These are phyloP conservation scores for Drosophila sucinea DNA, from an alignment of 1,140 invertebrate genomes.

Conservation along the genomic window DNA sequence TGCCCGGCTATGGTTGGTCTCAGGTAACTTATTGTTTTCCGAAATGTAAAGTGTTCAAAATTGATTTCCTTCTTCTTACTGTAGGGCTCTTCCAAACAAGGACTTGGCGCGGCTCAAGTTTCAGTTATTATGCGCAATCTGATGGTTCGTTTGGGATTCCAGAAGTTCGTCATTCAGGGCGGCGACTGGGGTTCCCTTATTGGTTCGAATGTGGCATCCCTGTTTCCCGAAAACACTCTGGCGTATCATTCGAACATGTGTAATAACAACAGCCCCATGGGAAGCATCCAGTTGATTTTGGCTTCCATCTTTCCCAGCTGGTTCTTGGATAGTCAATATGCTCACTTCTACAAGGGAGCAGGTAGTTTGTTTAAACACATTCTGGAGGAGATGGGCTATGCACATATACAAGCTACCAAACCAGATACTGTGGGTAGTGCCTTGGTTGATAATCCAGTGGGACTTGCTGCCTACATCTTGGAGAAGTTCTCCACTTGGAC, in stretches of 20 bases:
- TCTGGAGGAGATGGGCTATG: conserved; percentile 90
- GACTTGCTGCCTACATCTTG: conserved; percentile 91
- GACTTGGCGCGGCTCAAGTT: conserved; percentile 86
- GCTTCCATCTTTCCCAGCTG: conserved; percentile 84
- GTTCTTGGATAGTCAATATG: conserved; percentile 85
- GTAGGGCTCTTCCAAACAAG: conserved; percentile 85
- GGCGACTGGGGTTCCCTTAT: conserved; percentile 92
- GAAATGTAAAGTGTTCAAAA: too few relatives aligned
- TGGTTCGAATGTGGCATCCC: conserved; percentile 85
- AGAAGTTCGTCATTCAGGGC: conserved; percentile 91
- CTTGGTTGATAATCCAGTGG: conserved; percentile 88
- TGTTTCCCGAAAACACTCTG: conserved; percentile 88
- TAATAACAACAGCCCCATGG: conserved; percentile 45
- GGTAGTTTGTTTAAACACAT: conserved; percentile 83
- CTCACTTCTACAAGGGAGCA: conserved; percentile 87
- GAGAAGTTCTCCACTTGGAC: conserved; percentile 94
- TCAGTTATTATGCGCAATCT: conserved; percentile 91
- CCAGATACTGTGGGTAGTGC: conserved; percentile 92
- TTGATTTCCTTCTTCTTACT: too few relatives aligned
- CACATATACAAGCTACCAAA: conserved; percentile 94
- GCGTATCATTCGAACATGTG: conserved; percentile 88
- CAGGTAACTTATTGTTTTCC: conserved; percentile 83
- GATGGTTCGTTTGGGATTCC: conserved; percentile 90
- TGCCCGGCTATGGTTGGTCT: conserved; percentile 94
- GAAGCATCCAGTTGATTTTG: conserved; percentile 42